Base-by-base conservation (phyloP, 2,888 invertebrate species). In the Bibio marci region DNA sequence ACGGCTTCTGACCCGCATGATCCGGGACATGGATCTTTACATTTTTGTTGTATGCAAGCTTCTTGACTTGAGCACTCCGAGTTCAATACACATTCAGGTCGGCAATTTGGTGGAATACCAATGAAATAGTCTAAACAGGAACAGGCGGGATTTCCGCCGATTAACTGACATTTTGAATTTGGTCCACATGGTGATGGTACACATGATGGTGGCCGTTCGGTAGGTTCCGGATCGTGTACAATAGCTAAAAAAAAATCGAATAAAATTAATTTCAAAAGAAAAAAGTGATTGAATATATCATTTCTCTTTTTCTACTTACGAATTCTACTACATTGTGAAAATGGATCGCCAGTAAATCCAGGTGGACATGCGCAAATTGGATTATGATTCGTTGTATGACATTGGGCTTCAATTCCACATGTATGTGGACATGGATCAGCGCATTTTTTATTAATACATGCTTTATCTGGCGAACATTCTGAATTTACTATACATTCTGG, bases 401-500 rank as follows among this genome's bases (percentile, higher is more conserved):
- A 90, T 47, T 80, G 75, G 2, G 88, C 86, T 49, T 79, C 74
- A 37, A 81, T 65, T n/a, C 88, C 88, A 55, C 88, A 88, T 1
- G 83, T 83, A 47, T 83, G 80, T 12, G 80, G 78, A 51, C 90
- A 90, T 30, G 90, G 88, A 63, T 90, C 85, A 10, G 77, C 73
- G 55, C 91, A 91, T 60, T 77, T 80, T 50, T 80, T 80, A 56
- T 83, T 82, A 28, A 86, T 69, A 50, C 91, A 91, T 14, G 88
- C 86, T 48, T 77, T 74, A 42, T 85, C 80, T 12, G 70, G 56
- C 17, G 81, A 71, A 59, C 90, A 91, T 63, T 88, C 87, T 2
- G 80, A 80, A 51, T 80, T 87, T n/a, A 83, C 80, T 8, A 83
- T 70, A 55, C 88, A 88, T 56, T 87, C 83, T 6, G 87, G 87